Conservation (phyloP, 1,140 invertebrate genomes). For the Doryteuthis pealeii region DNA sequence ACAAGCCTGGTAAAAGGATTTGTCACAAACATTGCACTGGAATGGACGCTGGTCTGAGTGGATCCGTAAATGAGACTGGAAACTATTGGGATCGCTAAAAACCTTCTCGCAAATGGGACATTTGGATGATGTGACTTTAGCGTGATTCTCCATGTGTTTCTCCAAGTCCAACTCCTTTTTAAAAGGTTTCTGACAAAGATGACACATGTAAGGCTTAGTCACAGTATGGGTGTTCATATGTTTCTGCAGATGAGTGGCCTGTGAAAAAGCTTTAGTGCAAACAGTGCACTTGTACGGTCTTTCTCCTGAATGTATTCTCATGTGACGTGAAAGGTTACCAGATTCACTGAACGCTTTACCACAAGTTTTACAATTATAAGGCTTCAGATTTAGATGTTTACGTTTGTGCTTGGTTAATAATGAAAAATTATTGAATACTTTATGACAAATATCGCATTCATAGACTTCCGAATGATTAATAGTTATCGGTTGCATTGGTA, state of each 20-base stretch:
- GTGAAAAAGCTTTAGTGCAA: slow-evolving; percentile 24
- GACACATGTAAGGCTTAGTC: slow-evolving; percentile 91
- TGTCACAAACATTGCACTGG: slow-evolving; percentile 22
- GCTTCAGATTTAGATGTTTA: slow-evolving; percentile 81
- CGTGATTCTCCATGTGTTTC: background rate
- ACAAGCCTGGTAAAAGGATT: slow-evolving; percentile 20
- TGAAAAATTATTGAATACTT: slow-evolving; percentile 39
- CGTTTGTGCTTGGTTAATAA: slow-evolving; percentile 29
- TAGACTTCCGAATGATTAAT: slow-evolving; percentile 13
- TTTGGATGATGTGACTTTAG: slow-evolving; percentile 4
- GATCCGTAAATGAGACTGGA: slow-evolving; percentile 52
- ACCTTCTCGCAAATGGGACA: slow-evolving; percentile 36
- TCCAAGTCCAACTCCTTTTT: slow-evolving; percentile 68
- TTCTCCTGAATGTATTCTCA: slow-evolving; percentile 26
- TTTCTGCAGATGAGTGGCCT: slow-evolving; percentile 60
- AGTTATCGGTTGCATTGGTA: slow-evolving; percentile 86
- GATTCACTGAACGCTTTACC: slow-evolving; percentile 27
- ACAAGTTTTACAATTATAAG: slow-evolving; percentile 66
- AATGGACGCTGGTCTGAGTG: slow-evolving; percentile 15
- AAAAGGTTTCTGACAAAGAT: slow-evolving; percentile 85
- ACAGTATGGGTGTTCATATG: slow-evolving; percentile 91
- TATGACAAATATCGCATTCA: slow-evolving; percentile 23
- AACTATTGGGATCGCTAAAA: slow-evolving; percentile 68
- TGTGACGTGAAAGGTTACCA: slow-evolving; percentile 27
- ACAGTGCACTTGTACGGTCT: slow-evolving; percentile 77